A percentile compares a stretch with the other conserved stretches of the same genome.
phyloP scores from a whole-genome alignment of 2,113 vertebrate species.

The Cheirogaleus medius region DNA sequence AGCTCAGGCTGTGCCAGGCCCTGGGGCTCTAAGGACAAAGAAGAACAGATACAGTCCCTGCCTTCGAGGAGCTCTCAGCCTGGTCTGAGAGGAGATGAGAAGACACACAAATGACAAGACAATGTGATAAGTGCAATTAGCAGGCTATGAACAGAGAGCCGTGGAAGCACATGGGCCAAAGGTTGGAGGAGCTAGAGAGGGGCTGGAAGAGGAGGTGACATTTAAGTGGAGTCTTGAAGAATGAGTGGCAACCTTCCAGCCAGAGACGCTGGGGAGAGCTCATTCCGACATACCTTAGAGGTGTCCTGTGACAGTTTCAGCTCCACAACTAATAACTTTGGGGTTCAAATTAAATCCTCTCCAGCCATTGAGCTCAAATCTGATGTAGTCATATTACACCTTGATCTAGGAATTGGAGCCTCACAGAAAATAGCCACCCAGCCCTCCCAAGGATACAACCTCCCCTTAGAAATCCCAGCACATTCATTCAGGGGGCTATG shows the following conservation, averaged over 20 bases:
- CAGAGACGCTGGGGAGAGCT: not conserved
- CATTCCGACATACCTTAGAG: slow-evolving; percentile 10
- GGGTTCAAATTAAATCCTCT: slow-evolving; percentile 52
- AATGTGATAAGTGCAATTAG: not conserved
- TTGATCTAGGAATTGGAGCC: slow-evolving; percentile 8
- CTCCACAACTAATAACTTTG: slow-evolving; percentile 46
- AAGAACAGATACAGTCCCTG: slow-evolving; percentile 13
- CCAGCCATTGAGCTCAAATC: not conserved
- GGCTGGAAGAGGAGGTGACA: slow-evolving; percentile 54
- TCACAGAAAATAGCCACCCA: not conserved
- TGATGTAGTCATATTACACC: not conserved
- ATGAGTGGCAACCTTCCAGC: slow-evolving; percentile 26
- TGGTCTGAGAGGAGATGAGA: not conserved
- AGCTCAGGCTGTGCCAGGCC: not conserved
- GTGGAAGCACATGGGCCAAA: not conserved
- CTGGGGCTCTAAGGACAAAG: not conserved
- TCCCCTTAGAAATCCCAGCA: not conserved
- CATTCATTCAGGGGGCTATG: not conserved
- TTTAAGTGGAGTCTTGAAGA: slow-evolving; percentile 55
- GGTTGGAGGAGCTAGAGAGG: slow-evolving; percentile 43
- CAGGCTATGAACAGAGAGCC: slow-evolving; percentile 1
- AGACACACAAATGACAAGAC: slow-evolving; percentile 48
- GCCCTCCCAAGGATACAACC: not conserved
- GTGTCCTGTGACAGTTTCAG: slow-evolving; percentile 53
- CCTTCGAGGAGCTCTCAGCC: not conserved